These are phyloP conservation scores for Eupithecia tripunctaria DNA, from an alignment of 2,888 invertebrate genomes.

Conservation along the genomic window DNA sequence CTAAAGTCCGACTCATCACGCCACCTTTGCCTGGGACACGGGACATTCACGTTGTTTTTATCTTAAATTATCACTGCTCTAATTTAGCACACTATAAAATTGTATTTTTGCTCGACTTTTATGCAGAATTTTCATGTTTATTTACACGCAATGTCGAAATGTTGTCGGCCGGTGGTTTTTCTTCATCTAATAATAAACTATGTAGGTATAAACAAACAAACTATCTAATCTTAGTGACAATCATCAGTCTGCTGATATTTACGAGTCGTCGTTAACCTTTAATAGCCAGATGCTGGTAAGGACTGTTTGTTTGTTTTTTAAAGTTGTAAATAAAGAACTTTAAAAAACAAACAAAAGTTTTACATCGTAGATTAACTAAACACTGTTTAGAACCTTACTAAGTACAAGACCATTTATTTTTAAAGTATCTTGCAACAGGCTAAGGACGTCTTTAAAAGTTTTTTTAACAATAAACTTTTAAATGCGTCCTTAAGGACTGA, in stretches of 20 bases:
- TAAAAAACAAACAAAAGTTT: too few species aligned
- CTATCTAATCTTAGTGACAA: not conserved
- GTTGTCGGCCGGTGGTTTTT: not conserved
- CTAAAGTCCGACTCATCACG: not conserved
- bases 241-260: not conserved
- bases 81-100: slow-evolving; percentile 9
- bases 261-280: not conserved
- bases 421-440: too few species aligned
- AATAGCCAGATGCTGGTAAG: not conserved
- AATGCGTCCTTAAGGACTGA: too few species aligned
- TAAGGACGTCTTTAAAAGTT: too few species aligned
- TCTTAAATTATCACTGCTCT: slow-evolving; percentile 1
- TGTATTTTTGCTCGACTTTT: slow-evolving; percentile 3
- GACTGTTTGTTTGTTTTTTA: too few species aligned
- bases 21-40: not conserved
- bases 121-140: not conserved
- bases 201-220: not conserved
- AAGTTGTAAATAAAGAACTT: too few species aligned
- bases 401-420: too few species aligned
- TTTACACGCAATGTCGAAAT: not conserved
- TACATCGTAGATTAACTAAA: too few species aligned
- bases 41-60: slow-evolving; percentile 1
- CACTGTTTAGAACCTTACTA: too few species aligned
- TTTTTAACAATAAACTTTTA: too few species aligned
- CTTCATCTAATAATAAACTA: not conserved